Evolutionary conservation across 2,113 vertebrate genomes (phyloP), one percentile per base, ranked within the genome.

Genomic region (Vidua macroura): DNA sequence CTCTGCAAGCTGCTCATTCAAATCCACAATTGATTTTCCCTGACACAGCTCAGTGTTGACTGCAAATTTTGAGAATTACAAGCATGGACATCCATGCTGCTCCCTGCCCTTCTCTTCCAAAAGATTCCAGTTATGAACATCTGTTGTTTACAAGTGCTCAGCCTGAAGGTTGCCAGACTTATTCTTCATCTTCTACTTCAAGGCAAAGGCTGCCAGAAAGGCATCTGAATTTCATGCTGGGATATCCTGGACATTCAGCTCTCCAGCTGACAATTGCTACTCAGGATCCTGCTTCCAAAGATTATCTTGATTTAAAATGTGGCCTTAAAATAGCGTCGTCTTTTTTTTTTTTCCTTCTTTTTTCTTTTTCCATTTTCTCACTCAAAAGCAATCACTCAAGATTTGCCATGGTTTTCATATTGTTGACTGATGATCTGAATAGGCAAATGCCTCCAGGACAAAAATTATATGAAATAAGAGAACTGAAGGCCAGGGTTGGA

Each of bases 81-180:
- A 92, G 94, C 87, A 96, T 55, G 92, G 97, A 94, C 95, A 91
- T 84, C 79, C 95, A 94, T 4, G 55, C 93, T 94, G 90, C 88
- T 97, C 91, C 95, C 81, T 77, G 86, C 83, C 89, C 91, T 90
- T 11, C 95, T 92, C 93, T 44, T 95, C 93, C 85, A 59, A 97
- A 95, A 96, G 97, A 92, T 92, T 83, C 93, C 89, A 89, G 96
- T 97, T 97, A 95, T 80, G 97, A 98, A 98, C 98, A 98, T 98
- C 98, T 98, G 98, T 96, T 98, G 97, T 98, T 98, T 98, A 98
- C 97, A 95, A 97, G 96, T 52, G 96, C 97, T 96, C 87, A 95
- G 97, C 93, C 96, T 92, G 86, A 91, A 97, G 97, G 96, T 96
- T 97, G 97, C 97, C 98, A 98, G 97, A 96, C 96, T 97, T 83